These are phyloP conservation scores for Lasioglossum villosulum DNA, from an alignment of 2,888 invertebrate genomes.

Conservation along the genomic window DNA sequence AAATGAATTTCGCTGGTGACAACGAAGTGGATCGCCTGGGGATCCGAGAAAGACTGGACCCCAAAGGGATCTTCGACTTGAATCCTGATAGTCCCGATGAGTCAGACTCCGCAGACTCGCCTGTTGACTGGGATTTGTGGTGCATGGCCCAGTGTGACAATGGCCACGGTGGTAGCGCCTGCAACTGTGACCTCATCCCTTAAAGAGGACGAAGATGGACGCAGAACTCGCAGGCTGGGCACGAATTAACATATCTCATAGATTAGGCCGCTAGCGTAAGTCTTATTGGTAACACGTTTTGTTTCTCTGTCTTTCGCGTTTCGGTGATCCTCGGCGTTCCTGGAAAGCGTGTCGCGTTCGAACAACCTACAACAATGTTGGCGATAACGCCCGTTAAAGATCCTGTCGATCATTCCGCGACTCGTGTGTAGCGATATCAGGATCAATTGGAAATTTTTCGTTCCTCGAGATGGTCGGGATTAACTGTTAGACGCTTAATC, in stretches of 20 bases:
- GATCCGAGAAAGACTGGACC: no score
- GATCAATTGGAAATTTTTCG: neutral
- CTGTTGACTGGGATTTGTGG: conserved; percentile 86
- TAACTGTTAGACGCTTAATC: conserved; percentile 21
- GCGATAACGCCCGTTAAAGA: neutral
- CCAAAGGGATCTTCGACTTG: neutral
- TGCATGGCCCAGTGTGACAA: conserved; percentile 88
- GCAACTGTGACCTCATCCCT: conserved; percentile 90
- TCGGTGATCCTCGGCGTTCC: conserved; percentile 3
- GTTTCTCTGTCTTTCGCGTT: neutral
- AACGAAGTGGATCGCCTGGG: neutral
- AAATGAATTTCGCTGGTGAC: neutral
- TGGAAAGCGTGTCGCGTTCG: neutral
- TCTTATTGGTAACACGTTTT: conserved; percentile 28
- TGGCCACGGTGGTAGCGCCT: conserved; percentile 91
- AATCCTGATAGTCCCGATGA: neutral
- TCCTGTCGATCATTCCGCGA: neutral
- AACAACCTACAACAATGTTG: neutral
- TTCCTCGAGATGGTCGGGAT: conserved; percentile 1
- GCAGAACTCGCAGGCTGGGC: conserved; percentile 43
- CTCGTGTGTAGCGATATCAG: neutral
- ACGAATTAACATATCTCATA: conserved; percentile 80
- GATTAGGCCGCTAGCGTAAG: conserved; percentile 66
- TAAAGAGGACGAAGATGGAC: conserved; percentile 47
- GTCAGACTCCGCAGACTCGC: conserved; percentile 1